Conservation (phyloP, 2,888 invertebrate genomes). For the Leptura quadrifasciata region DNA sequence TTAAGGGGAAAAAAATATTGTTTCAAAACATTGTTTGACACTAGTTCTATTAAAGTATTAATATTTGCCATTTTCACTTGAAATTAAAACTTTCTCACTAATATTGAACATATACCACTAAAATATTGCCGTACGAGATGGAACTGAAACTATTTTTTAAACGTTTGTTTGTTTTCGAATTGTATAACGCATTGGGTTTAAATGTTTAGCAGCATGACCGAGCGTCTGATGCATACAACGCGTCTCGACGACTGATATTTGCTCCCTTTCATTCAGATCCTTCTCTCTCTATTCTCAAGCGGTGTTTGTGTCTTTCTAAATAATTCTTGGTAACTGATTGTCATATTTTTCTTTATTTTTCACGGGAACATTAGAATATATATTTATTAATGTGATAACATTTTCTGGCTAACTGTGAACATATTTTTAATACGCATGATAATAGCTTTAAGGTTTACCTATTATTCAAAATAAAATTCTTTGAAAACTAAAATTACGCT, state of each 20-base stretch:
- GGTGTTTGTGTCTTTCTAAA: slow-evolving; percentile 24
- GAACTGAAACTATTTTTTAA: neutral
- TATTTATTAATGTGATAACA: neutral
- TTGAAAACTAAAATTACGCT: neutral
- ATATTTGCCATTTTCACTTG: slow-evolving; percentile 14
- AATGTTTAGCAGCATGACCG: slow-evolving; percentile 32
- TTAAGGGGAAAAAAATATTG: neutral
- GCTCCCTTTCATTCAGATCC: neutral
- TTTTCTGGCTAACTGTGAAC: neutral
- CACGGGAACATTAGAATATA: neutral
- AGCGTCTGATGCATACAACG: slow-evolving; percentile 21
- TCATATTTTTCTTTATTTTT: slow-evolving; percentile 10
- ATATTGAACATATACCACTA: neutral
- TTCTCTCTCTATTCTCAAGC: slow-evolving; percentile 29
- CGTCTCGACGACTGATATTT: slow-evolving; percentile 32
- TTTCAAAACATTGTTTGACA: neutral
- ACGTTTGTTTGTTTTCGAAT: slow-evolving; percentile 33
- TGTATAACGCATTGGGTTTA: slow-evolving; percentile 26
- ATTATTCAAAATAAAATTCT: neutral
- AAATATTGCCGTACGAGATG: neutral
- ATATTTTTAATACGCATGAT: neutral
- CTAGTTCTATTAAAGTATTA: neutral
- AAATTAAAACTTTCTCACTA: neutral
- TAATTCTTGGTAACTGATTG: slow-evolving; percentile 24
- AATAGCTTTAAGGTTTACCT: neutral